Evolutionary conservation across 2,113 vertebrate species (phyloP).

Genomic region (Catharus minimus): DNA sequence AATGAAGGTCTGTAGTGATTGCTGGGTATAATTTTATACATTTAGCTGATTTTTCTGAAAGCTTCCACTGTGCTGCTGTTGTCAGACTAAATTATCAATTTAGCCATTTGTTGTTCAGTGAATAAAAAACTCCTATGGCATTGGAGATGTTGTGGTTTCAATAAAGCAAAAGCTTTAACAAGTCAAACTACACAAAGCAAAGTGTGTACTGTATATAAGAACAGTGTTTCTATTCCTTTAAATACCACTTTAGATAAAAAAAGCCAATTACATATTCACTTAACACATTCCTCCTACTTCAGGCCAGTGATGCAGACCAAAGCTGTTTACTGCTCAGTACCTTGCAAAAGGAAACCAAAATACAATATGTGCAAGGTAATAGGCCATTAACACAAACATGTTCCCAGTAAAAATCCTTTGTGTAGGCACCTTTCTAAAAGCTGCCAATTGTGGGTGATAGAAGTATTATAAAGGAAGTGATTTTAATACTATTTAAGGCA

Average conservation of each 20-base stretch:
- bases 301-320: conserved; percentile 50
- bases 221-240: conserved; percentile 55
- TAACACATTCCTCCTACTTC: conserved; percentile 53
- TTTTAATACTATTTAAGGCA: conserved; percentile 54
- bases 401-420: conserved; percentile 56
- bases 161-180: conserved; percentile 58
- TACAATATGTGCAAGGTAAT: conserved; percentile 60
- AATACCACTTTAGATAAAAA: conserved; percentile 37
- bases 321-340: conserved; percentile 60
- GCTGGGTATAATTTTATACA: conserved; percentile 67
- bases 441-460: conserved; percentile 48
- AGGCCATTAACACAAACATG: conserved; percentile 63
- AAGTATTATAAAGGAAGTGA: conserved; percentile 42
- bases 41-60: conserved; percentile 71
- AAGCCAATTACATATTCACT: conserved; percentile 46
- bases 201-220: conserved; percentile 56
- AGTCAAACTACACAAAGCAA: conserved; percentile 49
- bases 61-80: conserved; percentile 53
- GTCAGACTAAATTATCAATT: conserved; percentile 70
- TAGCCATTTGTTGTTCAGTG: conserved; percentile 66
- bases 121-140: conserved; percentile 64
- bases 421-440: conserved; percentile 57
- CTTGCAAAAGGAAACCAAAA: conserved; percentile 53
- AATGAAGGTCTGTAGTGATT: conserved; percentile 64
- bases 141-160: conserved; percentile 54